Evolutionary conservation across 1,140 invertebrate species (phyloP).

Genomic region (Oryctes rhinoceros): DNA sequence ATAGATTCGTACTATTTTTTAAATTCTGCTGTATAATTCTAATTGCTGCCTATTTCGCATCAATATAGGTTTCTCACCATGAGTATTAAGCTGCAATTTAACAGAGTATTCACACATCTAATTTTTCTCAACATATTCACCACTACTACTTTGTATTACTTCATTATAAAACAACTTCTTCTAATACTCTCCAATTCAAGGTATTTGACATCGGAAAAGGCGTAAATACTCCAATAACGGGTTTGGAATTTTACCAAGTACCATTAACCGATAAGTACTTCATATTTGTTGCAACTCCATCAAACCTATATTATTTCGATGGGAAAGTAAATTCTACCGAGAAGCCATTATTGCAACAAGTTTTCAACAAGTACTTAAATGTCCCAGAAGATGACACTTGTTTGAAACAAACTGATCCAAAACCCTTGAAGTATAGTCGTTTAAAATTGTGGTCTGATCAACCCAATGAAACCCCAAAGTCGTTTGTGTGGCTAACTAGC

Average conservation of each 20-base stretch:
- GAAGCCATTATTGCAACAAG: conserved; percentile 79
- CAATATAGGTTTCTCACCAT: no score
- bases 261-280: conserved; percentile 76
- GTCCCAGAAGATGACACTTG: conserved; percentile 75
- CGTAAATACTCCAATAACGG: conserved; percentile 80
- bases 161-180: background rate
- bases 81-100: no score
- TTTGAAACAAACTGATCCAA: conserved; percentile 76
- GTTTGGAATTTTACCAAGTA: conserved; percentile 82
- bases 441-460: conserved; percentile 82
- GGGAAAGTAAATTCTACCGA: conserved; percentile 79
- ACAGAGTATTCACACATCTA: no score
- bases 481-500: conserved; percentile 89
- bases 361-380: conserved; percentile 84
- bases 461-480: conserved; percentile 69
- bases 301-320: conserved; percentile 86
- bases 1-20: no score
- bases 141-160: no score
- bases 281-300: conserved; percentile 85
- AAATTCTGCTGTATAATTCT: background rate
- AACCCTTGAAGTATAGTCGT: conserved; percentile 80
- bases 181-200: conserved; percentile 62
- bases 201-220: conserved; percentile 87
- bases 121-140: no score
- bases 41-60: no score